A percentile compares a stretch with the other conserved stretches of the same genome.
Evolutionary conservation across 1,140 invertebrate genomes (phyloP).

Genomic region (Drosophila prosaltans): DNA sequence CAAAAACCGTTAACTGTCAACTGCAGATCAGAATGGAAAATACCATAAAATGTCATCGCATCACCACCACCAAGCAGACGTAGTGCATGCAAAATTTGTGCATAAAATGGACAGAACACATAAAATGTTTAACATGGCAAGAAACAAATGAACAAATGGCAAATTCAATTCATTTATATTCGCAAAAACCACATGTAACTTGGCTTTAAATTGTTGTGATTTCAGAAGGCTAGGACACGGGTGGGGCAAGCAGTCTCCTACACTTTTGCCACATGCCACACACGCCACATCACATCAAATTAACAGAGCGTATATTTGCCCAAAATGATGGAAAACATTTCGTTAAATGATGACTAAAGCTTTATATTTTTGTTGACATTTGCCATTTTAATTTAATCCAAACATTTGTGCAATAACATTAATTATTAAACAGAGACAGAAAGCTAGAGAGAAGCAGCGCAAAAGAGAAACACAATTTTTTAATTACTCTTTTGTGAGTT

Average conservation of each 20-base stretch:
- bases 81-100: not conserved
- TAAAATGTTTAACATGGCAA: slow-evolving; percentile 12
- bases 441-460: not conserved
- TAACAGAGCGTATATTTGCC: slow-evolving; percentile 6
- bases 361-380: slow-evolving; percentile 42
- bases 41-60: slow-evolving; percentile 8
- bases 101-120: slow-evolving; percentile 34
- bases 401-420: slow-evolving; percentile 62
- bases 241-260: not conserved
- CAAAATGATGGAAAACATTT: slow-evolving; percentile 9
- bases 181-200: slow-evolving; percentile 43
- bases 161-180: slow-evolving; percentile 61
- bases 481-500: slow-evolving; percentile 6
- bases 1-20: slow-evolving; percentile 46
- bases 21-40: slow-evolving; percentile 46
- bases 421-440: slow-evolving; percentile 54
- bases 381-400: slow-evolving; percentile 70
- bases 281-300: slow-evolving; percentile 3
- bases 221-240: not conserved
- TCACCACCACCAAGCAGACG: not conserved
- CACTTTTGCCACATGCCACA: not conserved
- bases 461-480: slow-evolving; percentile 5
- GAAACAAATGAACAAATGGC: slow-evolving; percentile 26
- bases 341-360: slow-evolving; percentile 22
- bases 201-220: slow-evolving; percentile 56